Percentiles rank a stretch among this genome's conserved stretches.
phyloP scores from a whole-genome alignment of 2,888 invertebrate species.

The Folsomia candida region DNA sequence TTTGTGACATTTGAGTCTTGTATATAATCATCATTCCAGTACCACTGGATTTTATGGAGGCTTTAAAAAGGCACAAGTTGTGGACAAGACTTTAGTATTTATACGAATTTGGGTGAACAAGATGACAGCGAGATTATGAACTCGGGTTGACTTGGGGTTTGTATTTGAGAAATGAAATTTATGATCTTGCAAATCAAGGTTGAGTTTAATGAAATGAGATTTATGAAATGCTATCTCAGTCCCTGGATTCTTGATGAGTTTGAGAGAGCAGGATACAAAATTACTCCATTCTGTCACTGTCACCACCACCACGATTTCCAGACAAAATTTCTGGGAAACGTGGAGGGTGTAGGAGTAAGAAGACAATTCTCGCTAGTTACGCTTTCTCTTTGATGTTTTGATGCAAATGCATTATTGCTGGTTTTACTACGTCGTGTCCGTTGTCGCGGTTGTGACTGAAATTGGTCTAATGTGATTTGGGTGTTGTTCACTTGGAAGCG shows the following conservation, averaged over 20 bases:
- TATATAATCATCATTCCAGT: too few species aligned
- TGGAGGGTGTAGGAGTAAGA: too few species aligned
- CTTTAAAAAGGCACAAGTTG: too few species aligned
- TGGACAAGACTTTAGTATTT: not conserved
- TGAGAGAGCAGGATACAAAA: not conserved
- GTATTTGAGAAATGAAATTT: not conserved
- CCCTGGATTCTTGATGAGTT: not conserved
- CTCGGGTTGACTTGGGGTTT: not conserved
- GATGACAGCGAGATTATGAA: not conserved
- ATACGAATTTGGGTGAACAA: not conserved
- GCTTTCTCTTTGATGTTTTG: not conserved
- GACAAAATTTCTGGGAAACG: too few species aligned
- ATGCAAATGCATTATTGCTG: too few species aligned
- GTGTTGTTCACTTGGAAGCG: too few species aligned
- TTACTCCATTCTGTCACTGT: not conserved
- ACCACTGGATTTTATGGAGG: too few species aligned
- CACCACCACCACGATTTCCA: not conserved
- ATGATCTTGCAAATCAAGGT: not conserved
- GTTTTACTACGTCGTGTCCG: too few species aligned
- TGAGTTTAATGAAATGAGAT: not conserved
- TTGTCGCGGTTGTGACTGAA: not conserved
- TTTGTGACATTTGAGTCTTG: too few species aligned
- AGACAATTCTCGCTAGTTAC: not conserved
- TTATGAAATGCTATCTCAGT: not conserved
- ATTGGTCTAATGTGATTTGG: not conserved